phyloP scores from a whole-genome alignment of 1,140 invertebrate genomes.

The Triops cancriformis region DNA sequence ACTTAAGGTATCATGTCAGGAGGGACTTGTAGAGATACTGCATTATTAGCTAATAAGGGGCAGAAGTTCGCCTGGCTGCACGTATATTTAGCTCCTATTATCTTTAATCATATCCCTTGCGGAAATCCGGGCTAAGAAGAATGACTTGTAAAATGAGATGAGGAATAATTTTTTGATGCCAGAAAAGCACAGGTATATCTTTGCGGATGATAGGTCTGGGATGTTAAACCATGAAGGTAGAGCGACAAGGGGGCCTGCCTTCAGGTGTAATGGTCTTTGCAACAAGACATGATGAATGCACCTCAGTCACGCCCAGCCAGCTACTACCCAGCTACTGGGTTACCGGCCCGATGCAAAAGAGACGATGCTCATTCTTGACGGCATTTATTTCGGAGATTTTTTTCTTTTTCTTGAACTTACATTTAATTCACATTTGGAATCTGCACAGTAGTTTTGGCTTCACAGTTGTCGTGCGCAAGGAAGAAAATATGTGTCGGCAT shows the following conservation, averaged over 20 bases:
- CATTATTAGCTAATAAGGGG: neutral
- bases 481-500: too few relatives aligned
- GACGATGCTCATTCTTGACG: neutral
- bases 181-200: neutral
- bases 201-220: neutral
- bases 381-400: neutral
- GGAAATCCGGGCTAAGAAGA: neutral
- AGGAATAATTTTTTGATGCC: neutral
- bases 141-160: constrained; percentile 4
- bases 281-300: constrained; percentile 8
- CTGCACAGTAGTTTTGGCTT: neutral
- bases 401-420: neutral
- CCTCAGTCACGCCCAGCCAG: constrained; percentile 2
- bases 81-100: neutral
- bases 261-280: constrained; percentile 13
- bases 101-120: neutral
- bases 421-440: neutral
- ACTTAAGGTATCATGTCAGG: neutral
- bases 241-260: constrained; percentile 7
- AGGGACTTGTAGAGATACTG: neutral
- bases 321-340: neutral
- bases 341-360: constrained; percentile 1
- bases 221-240: neutral
- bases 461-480: too few relatives aligned
- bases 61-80: neutral